Evolutionary conservation across 2,888 invertebrate species (phyloP).

Genomic region (Nasonia oneida): DNA sequence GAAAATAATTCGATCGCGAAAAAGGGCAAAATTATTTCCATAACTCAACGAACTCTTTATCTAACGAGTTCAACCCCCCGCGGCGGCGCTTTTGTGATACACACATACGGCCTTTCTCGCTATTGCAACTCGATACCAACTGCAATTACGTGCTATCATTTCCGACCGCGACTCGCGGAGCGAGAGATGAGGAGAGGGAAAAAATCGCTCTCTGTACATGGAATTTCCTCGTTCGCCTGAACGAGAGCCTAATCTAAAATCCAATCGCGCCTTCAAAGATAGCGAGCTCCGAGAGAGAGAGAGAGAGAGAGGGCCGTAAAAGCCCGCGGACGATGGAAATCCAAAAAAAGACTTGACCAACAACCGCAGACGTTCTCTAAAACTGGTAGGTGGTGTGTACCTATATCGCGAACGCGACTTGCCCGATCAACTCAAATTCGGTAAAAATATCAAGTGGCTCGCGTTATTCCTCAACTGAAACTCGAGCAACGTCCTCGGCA

Average conservation of each 20-base stretch:
- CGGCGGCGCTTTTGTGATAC: too few relatives aligned
- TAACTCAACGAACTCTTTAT: too few relatives aligned
- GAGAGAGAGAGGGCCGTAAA: neutral
- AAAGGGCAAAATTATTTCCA: too few relatives aligned
- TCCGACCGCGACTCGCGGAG: neutral
- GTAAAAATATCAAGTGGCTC: too few relatives aligned
- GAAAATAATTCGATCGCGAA: too few relatives aligned
- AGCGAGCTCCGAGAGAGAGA: too few relatives aligned
- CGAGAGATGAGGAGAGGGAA: neutral
- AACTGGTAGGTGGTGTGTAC: neutral
- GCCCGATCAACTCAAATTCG: too few relatives aligned
- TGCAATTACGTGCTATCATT: neutral
- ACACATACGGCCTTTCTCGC: too few relatives aligned
- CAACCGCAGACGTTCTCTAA: neutral
- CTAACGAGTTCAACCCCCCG: too few relatives aligned
- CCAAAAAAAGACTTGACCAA: conserved; percentile 5
- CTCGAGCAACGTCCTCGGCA: neutral
- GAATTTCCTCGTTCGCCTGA: conserved; percentile 30
- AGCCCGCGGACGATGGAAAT: neutral
- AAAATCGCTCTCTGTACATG: neutral
- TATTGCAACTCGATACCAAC: neutral
- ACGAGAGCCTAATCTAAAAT: conserved; percentile 36
- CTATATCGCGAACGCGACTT: too few relatives aligned
- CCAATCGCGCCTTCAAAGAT: neutral
- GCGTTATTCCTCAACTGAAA: neutral